These are phyloP conservation scores for Oasisia sp. DNA, from an alignment of 2,888 invertebrate species.

Conservation along the genomic window DNA sequence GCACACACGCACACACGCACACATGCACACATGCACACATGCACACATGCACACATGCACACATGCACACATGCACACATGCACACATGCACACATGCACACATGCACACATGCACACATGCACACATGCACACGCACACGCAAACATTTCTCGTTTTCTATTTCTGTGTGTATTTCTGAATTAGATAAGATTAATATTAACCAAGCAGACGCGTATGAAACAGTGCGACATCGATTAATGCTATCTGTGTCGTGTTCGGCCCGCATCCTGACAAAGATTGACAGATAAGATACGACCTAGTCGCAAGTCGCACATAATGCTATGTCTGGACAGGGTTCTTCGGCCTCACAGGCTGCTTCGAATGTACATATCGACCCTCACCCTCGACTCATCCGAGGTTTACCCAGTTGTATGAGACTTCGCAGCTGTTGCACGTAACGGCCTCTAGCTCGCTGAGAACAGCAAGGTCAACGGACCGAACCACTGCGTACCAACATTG, in stretches of 20 bases:
- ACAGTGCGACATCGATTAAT: not conserved
- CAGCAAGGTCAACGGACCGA: not conserved
- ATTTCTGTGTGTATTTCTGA: not conserved
- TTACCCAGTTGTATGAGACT: not conserved
- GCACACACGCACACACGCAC: not conserved
- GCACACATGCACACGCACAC: not conserved
- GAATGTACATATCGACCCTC: not conserved
- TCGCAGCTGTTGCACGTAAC: not conserved
- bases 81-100: not conserved
- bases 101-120: not conserved
- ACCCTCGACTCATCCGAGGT: not conserved
- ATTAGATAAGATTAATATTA: not conserved
- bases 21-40: not conserved
- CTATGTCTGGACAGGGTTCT: not conserved
- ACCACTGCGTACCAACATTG: not conserved
- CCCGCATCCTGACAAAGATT: not conserved
- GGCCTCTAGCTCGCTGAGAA: not conserved
- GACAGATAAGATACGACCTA: not conserved
- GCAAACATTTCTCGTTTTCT: not conserved
- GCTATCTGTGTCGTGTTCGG: not conserved
- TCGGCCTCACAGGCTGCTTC: not conserved
- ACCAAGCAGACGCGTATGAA: not conserved
- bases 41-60: too few species aligned
- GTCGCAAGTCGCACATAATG: not conserved
- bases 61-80: not conserved